Percentiles rank a stretch among this genome's conserved stretches.
Conservation (phyloP, 2,113 vertebrate species). For the Pristiophorus japonicus region DNA sequence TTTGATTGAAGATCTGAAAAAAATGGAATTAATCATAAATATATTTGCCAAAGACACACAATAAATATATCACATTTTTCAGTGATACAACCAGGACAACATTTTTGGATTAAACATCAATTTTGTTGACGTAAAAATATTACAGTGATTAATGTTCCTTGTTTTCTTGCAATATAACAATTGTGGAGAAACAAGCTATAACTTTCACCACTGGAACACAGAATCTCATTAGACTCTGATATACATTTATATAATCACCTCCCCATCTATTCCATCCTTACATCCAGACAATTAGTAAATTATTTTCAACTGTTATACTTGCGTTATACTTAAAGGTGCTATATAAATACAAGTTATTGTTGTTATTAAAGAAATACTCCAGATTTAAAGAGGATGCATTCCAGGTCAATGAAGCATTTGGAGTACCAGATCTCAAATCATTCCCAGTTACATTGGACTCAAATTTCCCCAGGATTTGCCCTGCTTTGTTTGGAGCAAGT, state of each 20-base stretch:
- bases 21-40: constrained; percentile 41
- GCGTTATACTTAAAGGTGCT: too few relatives aligned
- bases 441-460: not conserved
- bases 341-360: too few relatives aligned
- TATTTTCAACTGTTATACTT: not conserved
- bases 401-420: not conserved
- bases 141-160: not conserved
- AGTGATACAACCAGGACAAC: constrained; percentile 41
- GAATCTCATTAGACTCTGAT: not conserved
- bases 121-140: constrained; percentile 26
- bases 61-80: constrained; percentile 45
- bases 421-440: not conserved
- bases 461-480: too few relatives aligned
- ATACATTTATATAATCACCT: not conserved
- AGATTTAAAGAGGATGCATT: not conserved
- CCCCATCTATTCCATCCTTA: not conserved
- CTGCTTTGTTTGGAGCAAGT: too few relatives aligned
- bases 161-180: not conserved
- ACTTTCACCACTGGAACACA: not conserved
- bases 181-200: not conserved
- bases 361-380: not conserved
- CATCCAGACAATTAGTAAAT: not conserved
- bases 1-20: constrained; percentile 72
- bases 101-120: constrained; percentile 43
- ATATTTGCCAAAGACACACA: constrained; percentile 39